A percentile compares a stretch with the other conserved stretches of the same genome.
phyloP scores from a whole-genome alignment of 1,140 invertebrate species.

The Megalopta genalis region DNA sequence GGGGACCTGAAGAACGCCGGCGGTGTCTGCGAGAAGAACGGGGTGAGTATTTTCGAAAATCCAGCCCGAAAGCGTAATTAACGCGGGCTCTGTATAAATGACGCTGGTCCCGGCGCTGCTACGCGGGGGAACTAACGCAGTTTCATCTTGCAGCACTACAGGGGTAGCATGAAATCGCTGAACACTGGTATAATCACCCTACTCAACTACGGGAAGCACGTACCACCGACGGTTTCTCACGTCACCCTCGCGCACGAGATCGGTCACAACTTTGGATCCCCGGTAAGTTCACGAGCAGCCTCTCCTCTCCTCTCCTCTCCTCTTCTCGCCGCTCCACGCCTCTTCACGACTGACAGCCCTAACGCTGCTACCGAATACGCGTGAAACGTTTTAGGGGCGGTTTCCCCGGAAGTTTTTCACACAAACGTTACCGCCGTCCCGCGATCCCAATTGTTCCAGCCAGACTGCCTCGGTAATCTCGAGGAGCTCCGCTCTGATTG shows the following conservation, averaged over 20 bases:
- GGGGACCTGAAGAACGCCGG: slow-evolving; percentile 96
- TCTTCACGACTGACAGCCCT: too few species aligned
- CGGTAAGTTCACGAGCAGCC: slow-evolving; percentile 82
- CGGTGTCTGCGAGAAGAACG: slow-evolving; percentile 95
- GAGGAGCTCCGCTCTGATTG: too few species aligned
- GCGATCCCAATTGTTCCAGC: too few species aligned
- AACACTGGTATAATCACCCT: slow-evolving; percentile 99
- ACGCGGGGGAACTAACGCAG: slow-evolving; percentile 16
- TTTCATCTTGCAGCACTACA: slow-evolving; percentile 87
- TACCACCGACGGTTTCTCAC: slow-evolving; percentile 98
- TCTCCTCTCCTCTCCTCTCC: too few species aligned
- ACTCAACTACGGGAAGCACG: slow-evolving; percentile 98
- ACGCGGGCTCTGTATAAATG: not conserved
- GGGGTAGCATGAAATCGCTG: slow-evolving; percentile 95
- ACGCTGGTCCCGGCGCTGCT: not conserved
- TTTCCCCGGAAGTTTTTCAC: too few species aligned
- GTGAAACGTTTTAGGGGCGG: slow-evolving; percentile 4
- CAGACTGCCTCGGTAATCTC: too few species aligned
- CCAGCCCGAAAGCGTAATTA: not conserved
- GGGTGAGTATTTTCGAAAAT: slow-evolving; percentile 81
- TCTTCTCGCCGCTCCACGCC: too few species aligned
- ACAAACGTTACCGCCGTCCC: too few species aligned
- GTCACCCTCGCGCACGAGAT: slow-evolving; percentile 99
- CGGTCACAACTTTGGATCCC: slow-evolving; percentile 99
- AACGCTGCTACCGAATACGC: not conserved